Conservation (phyloP, 2,888 invertebrate genomes). For the Tuta absoluta region DNA sequence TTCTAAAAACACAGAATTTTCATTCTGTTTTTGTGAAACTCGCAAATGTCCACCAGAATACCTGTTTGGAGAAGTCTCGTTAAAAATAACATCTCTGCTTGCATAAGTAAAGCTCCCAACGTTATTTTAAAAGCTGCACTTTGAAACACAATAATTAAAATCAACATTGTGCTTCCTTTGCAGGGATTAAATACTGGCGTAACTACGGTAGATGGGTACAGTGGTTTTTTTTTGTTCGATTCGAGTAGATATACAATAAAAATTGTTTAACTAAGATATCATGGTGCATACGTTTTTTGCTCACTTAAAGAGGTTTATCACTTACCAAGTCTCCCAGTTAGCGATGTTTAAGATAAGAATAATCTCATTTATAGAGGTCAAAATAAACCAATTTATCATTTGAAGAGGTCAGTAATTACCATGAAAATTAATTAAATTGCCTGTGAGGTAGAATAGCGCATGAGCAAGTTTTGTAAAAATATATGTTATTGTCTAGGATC, state of each 20-base stretch:
- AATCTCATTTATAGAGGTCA: too few relatives aligned
- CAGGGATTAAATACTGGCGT: neutral
- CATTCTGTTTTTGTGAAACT: neutral
- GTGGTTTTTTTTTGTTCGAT: neutral
- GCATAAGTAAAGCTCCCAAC: neutral
- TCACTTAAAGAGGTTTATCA: too few relatives aligned
- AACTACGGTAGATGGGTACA: neutral
- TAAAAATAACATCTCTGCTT: conserved; percentile 9
- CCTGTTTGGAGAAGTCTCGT: neutral
- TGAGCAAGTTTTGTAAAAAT: too few relatives aligned
- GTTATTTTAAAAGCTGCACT: conserved; percentile 5
- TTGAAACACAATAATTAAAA: neutral
- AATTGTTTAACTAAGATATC: too few relatives aligned
- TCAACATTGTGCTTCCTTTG: conserved; percentile 3
- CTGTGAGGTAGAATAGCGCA: too few relatives aligned
- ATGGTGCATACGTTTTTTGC: too few relatives aligned
- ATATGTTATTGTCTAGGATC: too few relatives aligned
- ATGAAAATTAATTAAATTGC: too few relatives aligned
- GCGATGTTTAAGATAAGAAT: too few relatives aligned
- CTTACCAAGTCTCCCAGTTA: too few relatives aligned
- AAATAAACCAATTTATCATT: too few relatives aligned
- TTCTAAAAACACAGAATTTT: neutral
- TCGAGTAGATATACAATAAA: neutral
- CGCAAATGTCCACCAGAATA: neutral
- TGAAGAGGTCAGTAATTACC: too few relatives aligned